Evolutionary conservation across 2,888 invertebrate genomes (phyloP).

Genomic region (Gasteruption jaculator): DNA sequence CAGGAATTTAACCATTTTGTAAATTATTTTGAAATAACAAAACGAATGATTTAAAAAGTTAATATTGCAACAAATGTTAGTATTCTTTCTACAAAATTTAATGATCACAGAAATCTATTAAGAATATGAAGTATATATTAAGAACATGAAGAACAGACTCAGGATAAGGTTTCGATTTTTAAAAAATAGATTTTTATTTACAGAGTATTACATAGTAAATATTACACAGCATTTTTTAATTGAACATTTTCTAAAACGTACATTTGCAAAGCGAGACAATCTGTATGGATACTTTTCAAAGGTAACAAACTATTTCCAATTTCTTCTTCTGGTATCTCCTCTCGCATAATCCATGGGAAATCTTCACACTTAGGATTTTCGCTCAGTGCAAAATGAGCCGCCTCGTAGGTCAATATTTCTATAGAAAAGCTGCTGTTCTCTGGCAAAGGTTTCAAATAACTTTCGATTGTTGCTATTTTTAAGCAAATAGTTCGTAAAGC

Average conservation of each 20-base stretch:
- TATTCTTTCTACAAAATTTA: too few relatives aligned
- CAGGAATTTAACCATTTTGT: too few relatives aligned
- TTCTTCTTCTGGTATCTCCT: constrained; percentile 32
- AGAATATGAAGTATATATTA: too few relatives aligned
- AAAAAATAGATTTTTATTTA: constrained; percentile 2
- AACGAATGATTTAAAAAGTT: too few relatives aligned
- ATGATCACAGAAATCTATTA: too few relatives aligned
- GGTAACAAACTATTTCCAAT: constrained; percentile 49
- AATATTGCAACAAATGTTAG: too few relatives aligned
- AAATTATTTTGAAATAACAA: too few relatives aligned
- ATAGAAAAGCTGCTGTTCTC: constrained; percentile 60
- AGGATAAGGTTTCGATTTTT: too few relatives aligned
- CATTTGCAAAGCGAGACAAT: constrained; percentile 44
- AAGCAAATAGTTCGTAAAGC: constrained; percentile 60
- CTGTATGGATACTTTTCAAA: constrained; percentile 49
- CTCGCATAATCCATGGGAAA: constrained; percentile 54
- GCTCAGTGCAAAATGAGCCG: constrained; percentile 56
- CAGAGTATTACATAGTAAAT: not conserved
- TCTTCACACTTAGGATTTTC: constrained; percentile 55
- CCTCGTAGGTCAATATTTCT: constrained; percentile 59
- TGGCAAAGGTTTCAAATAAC: constrained; percentile 54
- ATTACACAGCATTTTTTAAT: constrained; percentile 13
- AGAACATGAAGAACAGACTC: too few relatives aligned
- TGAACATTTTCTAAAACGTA: constrained; percentile 30
- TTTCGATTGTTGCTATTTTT: constrained; percentile 54